Percentiles rank a stretch among this genome's conserved stretches.
Conservation (phyloP, 2,797 vertebrate genomes). For the Diplodus puntazzo region DNA sequence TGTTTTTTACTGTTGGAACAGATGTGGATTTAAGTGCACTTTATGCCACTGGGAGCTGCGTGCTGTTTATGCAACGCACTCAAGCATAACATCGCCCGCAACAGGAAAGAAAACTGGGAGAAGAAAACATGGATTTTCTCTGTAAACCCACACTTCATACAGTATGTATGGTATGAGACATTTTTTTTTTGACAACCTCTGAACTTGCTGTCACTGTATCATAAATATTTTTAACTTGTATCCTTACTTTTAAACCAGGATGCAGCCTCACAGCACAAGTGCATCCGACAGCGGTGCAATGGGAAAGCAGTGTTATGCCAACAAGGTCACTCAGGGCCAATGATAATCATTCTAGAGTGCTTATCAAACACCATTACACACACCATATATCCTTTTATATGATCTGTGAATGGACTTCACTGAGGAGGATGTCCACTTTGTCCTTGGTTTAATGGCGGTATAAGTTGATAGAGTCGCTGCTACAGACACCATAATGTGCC, state of each 20-base stretch:
- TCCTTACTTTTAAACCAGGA: conserved; percentile 19
- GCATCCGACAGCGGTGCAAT: conserved; percentile 10
- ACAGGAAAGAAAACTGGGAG: background rate
- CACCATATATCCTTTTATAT: conserved; percentile 73
- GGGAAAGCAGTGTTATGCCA: conserved; percentile 37
- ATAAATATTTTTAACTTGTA: conserved; percentile 15
- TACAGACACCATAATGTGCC: conserved; percentile 50
- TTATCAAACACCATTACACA: conserved; percentile 71
- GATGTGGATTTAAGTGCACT: conserved; percentile 26
- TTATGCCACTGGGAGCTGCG: conserved; percentile 25
- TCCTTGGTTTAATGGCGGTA: conserved; percentile 75
- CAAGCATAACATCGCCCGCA: conserved; percentile 26
- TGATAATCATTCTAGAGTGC: conserved; percentile 61
- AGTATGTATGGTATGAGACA: conserved; percentile 4
- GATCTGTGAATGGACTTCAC: conserved; percentile 71
- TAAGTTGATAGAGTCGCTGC: conserved; percentile 65
- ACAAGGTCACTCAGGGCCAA: conserved; percentile 52
- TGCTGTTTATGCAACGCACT: conserved; percentile 35
- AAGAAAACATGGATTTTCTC: background rate
- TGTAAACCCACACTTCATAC: conserved; percentile 14
- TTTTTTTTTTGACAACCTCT: conserved; percentile 7
- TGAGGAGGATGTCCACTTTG: conserved; percentile 63
- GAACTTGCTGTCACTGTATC: conserved; percentile 18
- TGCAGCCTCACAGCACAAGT: background rate
- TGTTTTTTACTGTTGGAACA: conserved; percentile 18